Percentiles rank a stretch among this genome's conserved stretches.
These are phyloP conservation scores for Plutomurus gul DNA, from an alignment of 1,140 invertebrate species.

Conservation along the genomic window DNA sequence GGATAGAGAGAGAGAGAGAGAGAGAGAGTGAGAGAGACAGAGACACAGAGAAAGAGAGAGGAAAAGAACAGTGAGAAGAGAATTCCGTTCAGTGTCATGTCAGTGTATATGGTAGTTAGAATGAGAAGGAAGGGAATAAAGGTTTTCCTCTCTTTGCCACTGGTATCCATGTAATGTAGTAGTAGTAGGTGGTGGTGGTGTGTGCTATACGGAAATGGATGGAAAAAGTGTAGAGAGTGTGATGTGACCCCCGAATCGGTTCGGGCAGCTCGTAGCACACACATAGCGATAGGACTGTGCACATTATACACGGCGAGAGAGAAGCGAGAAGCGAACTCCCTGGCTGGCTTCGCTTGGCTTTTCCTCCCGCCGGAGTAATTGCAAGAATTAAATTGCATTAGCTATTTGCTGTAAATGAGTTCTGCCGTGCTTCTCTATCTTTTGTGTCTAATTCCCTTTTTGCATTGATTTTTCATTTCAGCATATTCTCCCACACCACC, in stretches of 20 bases:
- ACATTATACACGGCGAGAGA: neutral
- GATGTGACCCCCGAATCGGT: slow-evolving; percentile 26
- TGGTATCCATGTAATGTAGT: neutral
- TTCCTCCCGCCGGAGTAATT: slow-evolving; percentile 39
- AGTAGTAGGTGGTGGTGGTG: neutral
- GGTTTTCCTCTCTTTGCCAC: neutral
- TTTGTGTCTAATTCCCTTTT: slow-evolving; percentile 46
- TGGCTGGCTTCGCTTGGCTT: neutral
- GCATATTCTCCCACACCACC: slow-evolving; percentile 37
- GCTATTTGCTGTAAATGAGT: slow-evolving; percentile 49
- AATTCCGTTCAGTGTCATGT: neutral
- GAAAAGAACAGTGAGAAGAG: neutral
- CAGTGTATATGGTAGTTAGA: neutral
- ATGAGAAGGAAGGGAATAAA: slow-evolving; percentile 14
- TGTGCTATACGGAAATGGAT: neutral
- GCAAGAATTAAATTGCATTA: slow-evolving; percentile 49
- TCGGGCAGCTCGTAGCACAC: neutral
- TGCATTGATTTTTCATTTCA: slow-evolving; percentile 51
- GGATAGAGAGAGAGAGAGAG: neutral
- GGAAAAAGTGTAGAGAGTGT: neutral
- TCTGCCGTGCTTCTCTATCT: slow-evolving; percentile 40
- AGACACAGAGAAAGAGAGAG: neutral
- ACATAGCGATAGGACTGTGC: neutral
- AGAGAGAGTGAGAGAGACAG: neutral
- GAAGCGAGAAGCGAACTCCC: slow-evolving; percentile 7